phyloP scores from a whole-genome alignment of 2,888 invertebrate genomes.

The Brachyptera risi region DNA sequence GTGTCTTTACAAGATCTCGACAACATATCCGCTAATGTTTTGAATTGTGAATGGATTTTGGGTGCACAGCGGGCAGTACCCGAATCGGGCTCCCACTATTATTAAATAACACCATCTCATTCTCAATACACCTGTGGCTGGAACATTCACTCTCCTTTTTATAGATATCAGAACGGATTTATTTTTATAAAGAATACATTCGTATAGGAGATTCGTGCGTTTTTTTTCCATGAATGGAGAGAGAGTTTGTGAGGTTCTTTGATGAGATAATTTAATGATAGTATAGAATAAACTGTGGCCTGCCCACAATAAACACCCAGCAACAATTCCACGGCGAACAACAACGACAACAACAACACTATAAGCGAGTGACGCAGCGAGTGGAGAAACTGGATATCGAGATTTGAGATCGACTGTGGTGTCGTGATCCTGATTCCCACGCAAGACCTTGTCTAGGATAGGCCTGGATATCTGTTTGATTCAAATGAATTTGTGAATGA shows the following conservation, averaged over 20 bases:
- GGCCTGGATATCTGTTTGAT: too few species aligned
- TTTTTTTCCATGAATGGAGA: slow-evolving; percentile 3
- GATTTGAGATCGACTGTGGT: too few species aligned
- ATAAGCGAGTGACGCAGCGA: too few species aligned
- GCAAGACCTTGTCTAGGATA: too few species aligned
- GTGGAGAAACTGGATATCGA: too few species aligned
- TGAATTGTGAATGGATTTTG: not conserved
- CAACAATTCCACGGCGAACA: too few species aligned
- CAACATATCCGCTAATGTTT: not conserved
- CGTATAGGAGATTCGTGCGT: not conserved
- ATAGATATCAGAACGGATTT: not conserved
- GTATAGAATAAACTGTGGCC: slow-evolving; percentile 16
- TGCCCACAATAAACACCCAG: not conserved
- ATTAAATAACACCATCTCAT: slow-evolving; percentile 18
- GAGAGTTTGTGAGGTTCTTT: not conserved
- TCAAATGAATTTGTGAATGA: too few species aligned
- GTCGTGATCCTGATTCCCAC: too few species aligned
- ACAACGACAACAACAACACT: too few species aligned
- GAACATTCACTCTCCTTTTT: not conserved
- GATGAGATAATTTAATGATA: slow-evolving; percentile 15
- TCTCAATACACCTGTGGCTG: slow-evolving; percentile 12
- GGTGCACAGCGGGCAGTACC: not conserved
- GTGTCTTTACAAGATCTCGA: not conserved
- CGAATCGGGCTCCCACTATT: slow-evolving; percentile 12
- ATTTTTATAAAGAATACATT: not conserved